Base-by-base conservation (phyloP, 1,140 invertebrate genomes). In the Gryon sp. region DNA sequence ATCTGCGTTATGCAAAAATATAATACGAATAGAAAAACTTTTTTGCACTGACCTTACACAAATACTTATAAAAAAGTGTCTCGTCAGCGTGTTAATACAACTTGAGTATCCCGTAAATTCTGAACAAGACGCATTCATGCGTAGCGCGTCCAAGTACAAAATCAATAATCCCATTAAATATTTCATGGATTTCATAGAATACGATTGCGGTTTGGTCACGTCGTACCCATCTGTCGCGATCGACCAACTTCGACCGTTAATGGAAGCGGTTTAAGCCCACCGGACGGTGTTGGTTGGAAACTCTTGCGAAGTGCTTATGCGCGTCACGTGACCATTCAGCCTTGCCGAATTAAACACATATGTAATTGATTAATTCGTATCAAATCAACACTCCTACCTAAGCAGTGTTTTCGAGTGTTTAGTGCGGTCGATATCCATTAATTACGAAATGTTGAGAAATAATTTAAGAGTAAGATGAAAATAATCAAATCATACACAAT, bases 81-180 rank as follows among this genome's bases (percentile, higher is more conserved):
- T 14, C 45, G 60, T 74, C 60, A 60, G 8, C 41, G 18, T 26
- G 4, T 9, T 12, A 26, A 32, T n/a, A 53, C 40, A 43, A 43
- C 26, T 53, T 38, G 24, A n/a, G 19, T 28, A 24, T 62, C 80
- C 82, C 83, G 81, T 82, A 80, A 84, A 84, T 84, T 84, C 79
- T 76, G 75, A 73, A 82, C 69, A 75, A 83, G 77, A 76, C 79
- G 81, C 76, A 80, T 79, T 83, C 75, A 72, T 76, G 77, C 78
- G 81, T 73, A 80, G 76, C 63, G 69, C 74, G 78, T 73, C 19
- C 28, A 19, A 36, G 45, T 30, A 76, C 79, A 78, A 80, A 85
- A 86, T 85, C 83, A 83, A 84, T 84, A 85, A 84, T 79, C 68
- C 79, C 80, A 78, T 84, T 84, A 85, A 85, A 85, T 86, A 86